Conservation (phyloP, 2,888 invertebrate genomes). For the Spodoptera picta region DNA sequence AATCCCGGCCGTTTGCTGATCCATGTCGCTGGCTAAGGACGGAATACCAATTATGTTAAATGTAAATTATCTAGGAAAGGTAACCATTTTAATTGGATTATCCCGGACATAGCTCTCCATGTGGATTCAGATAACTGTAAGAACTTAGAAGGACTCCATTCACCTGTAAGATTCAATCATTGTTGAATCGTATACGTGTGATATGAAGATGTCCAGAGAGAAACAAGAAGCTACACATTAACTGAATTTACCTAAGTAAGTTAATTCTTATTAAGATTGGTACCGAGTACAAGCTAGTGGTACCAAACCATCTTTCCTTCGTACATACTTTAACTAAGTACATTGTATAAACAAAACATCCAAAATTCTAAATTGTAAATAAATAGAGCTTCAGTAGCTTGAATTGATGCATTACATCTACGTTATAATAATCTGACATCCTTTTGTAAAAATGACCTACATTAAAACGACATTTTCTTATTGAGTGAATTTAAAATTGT, state of each 20-base stretch:
- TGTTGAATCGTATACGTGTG: constrained; percentile 78
- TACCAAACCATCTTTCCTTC: constrained; percentile 32
- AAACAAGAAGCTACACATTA: constrained; percentile 43
- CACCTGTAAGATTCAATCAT: constrained; percentile 77
- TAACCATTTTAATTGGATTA: constrained; percentile 58
- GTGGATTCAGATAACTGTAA: constrained; percentile 72
- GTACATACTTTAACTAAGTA: constrained; percentile 27
- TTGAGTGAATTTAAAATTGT: constrained; percentile 48
- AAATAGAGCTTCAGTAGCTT: constrained; percentile 28
- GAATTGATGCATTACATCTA: constrained; percentile 40
- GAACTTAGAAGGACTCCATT: constrained; percentile 67
- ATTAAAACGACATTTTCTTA: constrained; percentile 29
- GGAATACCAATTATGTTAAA: constrained; percentile 57
- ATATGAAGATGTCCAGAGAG: constrained; percentile 60
- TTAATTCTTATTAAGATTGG: constrained; percentile 24
- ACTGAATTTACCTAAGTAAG: constrained; percentile 43
- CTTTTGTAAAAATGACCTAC: constrained; percentile 47
- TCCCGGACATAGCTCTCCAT: constrained; percentile 62
- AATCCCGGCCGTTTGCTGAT: constrained; percentile 64
- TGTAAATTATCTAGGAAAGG: constrained; percentile 45
- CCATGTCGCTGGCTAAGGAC: constrained; percentile 66
- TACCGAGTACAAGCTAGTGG: constrained; percentile 19
- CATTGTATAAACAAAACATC: constrained; percentile 42
- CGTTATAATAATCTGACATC: constrained; percentile 30
- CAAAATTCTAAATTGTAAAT: constrained; percentile 63